phyloP scores from a whole-genome alignment of 2,888 invertebrate species.

The Cordilura impudica region DNA sequence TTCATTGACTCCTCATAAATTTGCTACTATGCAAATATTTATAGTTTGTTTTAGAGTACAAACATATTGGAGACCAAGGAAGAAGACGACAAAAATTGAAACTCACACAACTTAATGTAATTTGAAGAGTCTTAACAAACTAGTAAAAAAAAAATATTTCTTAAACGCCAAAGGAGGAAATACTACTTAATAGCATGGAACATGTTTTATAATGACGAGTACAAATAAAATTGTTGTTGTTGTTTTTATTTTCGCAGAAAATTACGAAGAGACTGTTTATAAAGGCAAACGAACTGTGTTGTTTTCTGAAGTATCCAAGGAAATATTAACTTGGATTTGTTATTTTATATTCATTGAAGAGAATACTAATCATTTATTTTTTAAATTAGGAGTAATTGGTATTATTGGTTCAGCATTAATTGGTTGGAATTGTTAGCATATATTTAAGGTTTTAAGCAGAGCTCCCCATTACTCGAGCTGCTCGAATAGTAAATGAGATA shows the following conservation, averaged over 20 bases:
- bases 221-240: neutral
- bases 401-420: no score
- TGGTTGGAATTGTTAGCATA: no score
- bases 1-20: conserved; percentile 53
- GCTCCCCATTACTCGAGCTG: no score
- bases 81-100: conserved; percentile 14
- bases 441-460: no score
- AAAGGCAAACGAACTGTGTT: neutral
- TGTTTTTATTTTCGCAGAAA: neutral
- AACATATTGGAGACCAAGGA: neutral
- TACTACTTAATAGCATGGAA: conserved; percentile 32
- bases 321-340: neutral
- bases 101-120: conserved; percentile 23
- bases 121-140: conserved; percentile 5
- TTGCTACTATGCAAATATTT: conserved; percentile 46
- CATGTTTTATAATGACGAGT: conserved; percentile 31
- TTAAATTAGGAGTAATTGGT: no score
- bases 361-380: no score
- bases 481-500: no score
- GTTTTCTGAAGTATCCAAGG: neutral
- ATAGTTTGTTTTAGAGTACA: conserved; percentile 1
- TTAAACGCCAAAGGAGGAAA: conserved; percentile 36
- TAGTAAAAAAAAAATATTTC: conserved; percentile 4
- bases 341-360: no score
- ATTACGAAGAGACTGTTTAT: neutral